phyloP scores from a whole-genome alignment of 2,797 vertebrate species.

The Loris lydekkerianus region DNA sequence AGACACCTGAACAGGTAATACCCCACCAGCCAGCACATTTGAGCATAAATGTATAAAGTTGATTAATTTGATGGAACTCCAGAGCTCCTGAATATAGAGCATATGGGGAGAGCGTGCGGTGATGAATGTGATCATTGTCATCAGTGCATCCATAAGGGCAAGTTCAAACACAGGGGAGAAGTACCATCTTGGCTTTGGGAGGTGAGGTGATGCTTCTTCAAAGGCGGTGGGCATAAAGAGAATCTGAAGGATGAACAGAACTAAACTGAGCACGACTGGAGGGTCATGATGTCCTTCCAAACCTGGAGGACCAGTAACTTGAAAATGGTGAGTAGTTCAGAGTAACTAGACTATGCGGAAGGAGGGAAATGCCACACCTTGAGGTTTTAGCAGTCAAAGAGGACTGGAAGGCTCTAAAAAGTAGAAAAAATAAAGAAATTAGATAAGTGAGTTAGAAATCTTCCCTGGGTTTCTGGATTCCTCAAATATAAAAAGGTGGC shows the following conservation, averaged over 20 bases:
- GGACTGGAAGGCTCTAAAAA: neutral
- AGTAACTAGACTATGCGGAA: neutral
- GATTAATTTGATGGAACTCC: neutral
- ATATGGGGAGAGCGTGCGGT: too few relatives aligned
- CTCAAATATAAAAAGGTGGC: too few relatives aligned
- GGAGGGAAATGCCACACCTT: neutral
- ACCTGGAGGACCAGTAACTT: neutral
- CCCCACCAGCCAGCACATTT: neutral
- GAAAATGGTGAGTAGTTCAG: neutral
- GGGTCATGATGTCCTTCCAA: neutral
- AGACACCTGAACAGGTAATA: neutral
- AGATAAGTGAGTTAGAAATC: neutral
- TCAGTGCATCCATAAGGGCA: too few relatives aligned
- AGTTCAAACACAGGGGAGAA: neutral
- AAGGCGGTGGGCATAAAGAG: neutral
- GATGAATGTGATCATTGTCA: neutral
- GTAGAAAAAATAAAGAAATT: neutral
- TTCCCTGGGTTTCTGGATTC: too few relatives aligned
- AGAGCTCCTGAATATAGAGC: neutral
- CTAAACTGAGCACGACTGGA: too few relatives aligned
- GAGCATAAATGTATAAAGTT: neutral
- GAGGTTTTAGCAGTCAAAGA: neutral
- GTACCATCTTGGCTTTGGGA: neutral
- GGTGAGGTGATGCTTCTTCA: neutral
- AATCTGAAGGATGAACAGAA: neutral